Evolutionary conservation across 1,140 invertebrate species (phyloP), one percentile per base, ranked within the genome.

Genomic region (Patella vulgata): DNA sequence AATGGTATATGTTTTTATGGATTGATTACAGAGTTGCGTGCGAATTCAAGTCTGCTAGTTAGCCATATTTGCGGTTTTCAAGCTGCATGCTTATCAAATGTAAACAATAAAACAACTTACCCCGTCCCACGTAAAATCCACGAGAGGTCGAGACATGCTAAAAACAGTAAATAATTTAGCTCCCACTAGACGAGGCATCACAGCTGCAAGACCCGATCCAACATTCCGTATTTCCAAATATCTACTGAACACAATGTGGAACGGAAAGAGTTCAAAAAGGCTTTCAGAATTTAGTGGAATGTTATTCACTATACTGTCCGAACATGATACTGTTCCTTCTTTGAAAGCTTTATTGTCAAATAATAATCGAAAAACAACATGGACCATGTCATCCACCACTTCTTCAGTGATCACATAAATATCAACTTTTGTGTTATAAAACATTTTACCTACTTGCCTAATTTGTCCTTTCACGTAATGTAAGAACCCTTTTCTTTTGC

Each of bases 401-500:
- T 95, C 93, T 77, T 96, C 93, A 48, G 90, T 86, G 0, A 96
- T 85, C 31, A 99, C 85, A 76, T 96, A 93, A 72, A 98, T 96
- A 70, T 93, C 88, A 85, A 98, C 91, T 71, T 96, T 92, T 73
- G 94, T 95, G 82, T 95, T 90, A 84, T 97, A 97, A 84, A 97
- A 96, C 72, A 95, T 90, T 28, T 91, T 87, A 0, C 93, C 94
- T 0, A 82, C 79, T 36, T 77, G 69, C 33, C 71, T 62, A 28
- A 98, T 97, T 84, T 98, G 95, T 6, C 96, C 96, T 90, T 96
- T 97, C 0, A 96, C 95, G 77, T 98, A 99, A 82, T 96, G 95
- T 1, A 97, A 90, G 80, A 95, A 98, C 0, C 95, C 95, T 52
- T 92, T 87, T 58, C 96, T 84, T 84, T 95, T 96, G 60, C 93